phyloP scores from a whole-genome alignment of 37 sponge, comb jelly and placozoan species.

The Chondrilla cf. caribensis region DNA sequence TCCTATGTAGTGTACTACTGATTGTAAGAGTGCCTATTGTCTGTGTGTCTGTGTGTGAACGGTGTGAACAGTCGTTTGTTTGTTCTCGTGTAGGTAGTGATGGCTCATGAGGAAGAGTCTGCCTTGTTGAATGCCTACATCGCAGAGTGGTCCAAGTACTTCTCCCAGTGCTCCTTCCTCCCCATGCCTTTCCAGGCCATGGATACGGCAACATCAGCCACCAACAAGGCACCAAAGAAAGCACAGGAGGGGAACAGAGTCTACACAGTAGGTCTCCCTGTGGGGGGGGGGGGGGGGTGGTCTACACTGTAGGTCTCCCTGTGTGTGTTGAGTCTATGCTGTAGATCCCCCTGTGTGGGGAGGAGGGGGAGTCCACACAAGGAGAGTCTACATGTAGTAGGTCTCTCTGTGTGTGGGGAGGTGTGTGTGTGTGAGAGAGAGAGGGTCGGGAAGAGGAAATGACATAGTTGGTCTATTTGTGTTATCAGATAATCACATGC shows the following conservation, averaged over 20 bases:
- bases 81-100: constrained; percentile 49
- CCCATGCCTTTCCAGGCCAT: constrained; percentile 83
- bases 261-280: constrained; percentile 35
- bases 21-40: too few relatives aligned
- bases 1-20: too few relatives aligned
- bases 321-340: too few relatives aligned
- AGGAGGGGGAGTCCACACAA: too few relatives aligned
- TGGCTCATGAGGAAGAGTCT: constrained; percentile 69
- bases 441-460: too few relatives aligned
- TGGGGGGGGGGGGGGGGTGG: not conserved
- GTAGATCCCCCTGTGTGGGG: too few relatives aligned
- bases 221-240: constrained; percentile 54
- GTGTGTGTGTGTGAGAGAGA: too few relatives aligned
- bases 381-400: too few relatives aligned
- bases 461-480: too few relatives aligned
- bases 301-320: too few relatives aligned
- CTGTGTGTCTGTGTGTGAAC: not conserved
- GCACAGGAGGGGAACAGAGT: constrained; percentile 73
- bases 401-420: too few relatives aligned
- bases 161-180: constrained; percentile 83
- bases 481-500: too few relatives aligned
- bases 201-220: constrained; percentile 52
- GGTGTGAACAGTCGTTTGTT: not conserved
- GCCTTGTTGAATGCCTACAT: constrained; percentile 85
- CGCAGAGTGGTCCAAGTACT: constrained; percentile 84